Conservation (phyloP, 2,113 vertebrate species). For the Platycercus adscitus region DNA sequence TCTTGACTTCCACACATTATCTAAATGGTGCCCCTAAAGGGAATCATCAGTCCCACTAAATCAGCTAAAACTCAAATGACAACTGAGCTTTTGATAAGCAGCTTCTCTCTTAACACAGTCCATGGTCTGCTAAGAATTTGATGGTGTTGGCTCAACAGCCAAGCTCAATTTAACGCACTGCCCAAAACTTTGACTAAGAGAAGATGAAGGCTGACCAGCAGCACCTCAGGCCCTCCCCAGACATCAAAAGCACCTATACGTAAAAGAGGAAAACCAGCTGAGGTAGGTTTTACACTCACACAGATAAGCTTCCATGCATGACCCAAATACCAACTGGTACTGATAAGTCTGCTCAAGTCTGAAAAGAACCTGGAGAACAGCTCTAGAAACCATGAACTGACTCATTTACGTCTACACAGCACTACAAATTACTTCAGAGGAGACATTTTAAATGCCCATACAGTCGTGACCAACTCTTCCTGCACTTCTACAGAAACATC, state of each 20-base stretch:
- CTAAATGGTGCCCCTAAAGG: neutral
- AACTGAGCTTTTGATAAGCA: neutral
- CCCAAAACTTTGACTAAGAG: neutral
- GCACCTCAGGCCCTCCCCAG: slow-evolving; percentile 7
- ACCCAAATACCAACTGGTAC: neutral
- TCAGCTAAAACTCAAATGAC: neutral
- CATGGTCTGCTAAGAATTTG: neutral
- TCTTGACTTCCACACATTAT: neutral
- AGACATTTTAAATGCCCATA: slow-evolving; percentile 36
- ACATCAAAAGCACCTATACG: slow-evolving; percentile 22
- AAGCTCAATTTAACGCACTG: neutral
- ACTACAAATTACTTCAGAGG: neutral
- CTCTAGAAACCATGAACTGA: neutral
- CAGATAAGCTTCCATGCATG: neutral
- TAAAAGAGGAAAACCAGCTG: neutral
- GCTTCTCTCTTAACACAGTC: neutral
- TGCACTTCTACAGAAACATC: slow-evolving; percentile 26
- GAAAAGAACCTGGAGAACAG: neutral
- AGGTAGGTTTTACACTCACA: neutral
- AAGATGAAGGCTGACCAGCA: neutral
- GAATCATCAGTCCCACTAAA: neutral
- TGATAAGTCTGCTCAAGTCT: neutral
- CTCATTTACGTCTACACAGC: neutral
- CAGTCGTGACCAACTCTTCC: slow-evolving; percentile 52
- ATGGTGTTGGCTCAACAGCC: neutral